Evolutionary conservation across 2,888 invertebrate genomes (phyloP), one percentile per base, ranked within the genome.

Genomic region (Coelinius sp.): DNA sequence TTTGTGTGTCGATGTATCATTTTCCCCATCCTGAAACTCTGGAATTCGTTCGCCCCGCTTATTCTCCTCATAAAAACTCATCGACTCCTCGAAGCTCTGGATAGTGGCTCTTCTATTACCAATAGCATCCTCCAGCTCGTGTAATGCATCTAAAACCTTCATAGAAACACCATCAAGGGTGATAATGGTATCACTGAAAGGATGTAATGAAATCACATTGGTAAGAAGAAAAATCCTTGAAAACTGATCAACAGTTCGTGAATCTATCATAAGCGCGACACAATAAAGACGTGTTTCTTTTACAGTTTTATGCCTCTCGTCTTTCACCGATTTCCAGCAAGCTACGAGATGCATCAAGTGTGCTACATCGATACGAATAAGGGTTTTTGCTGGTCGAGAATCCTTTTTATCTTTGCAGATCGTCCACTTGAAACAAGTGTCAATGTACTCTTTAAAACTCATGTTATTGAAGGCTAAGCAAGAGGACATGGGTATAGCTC

Each of bases 131-230:
- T 53, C 56, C 27, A 71, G 44, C 41, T 66, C 66, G 25, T 66
- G 20, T 49, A 64, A 20, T n/a, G 59, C 65, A 12, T 71, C 71
- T 27, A n/a, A 6, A 66, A 71, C 66, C 17, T 65, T 71, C 31
- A 71, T 35, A 27, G 41, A 22, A 5, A 53, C 17, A 31, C 4
- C 24, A 31, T 27, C 25, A 53, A 53, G 24, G 4, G n/a, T 12
- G 2, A 25, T n/a, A 14, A 46, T 14, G 1, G 44, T 46, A 14
- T 46, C 44, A 17, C 14, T 46, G 44, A 46, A 46, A 5, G 44
- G 44, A 25, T 53, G 53, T n/a, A 53, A n/a, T n/a, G 53, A 24
- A 25, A 53, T 25, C 0, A 25, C 24, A 25, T 5, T 25, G 12
- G 25, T 25, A 6, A 53, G 25, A 5, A 25, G n/a, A 14, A 53